These are phyloP conservation scores for Notarius quadriscutis DNA, from an alignment of 2,113 vertebrate genomes.

Conservation along the genomic window DNA sequence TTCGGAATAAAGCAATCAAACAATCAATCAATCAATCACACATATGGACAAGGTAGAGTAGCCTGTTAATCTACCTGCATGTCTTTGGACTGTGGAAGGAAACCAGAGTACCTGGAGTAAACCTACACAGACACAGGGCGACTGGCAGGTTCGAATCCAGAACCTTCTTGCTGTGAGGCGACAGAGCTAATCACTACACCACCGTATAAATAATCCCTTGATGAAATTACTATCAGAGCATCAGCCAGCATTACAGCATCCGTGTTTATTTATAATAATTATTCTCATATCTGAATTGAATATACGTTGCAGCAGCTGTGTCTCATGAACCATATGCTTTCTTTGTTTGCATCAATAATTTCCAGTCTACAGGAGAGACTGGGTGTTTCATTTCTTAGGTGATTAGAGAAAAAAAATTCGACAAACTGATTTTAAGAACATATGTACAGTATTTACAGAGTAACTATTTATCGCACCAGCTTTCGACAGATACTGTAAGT, in stretches of 20 bases:
- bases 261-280: background rate
- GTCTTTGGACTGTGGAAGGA: no score
- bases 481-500: background rate
- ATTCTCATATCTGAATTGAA: background rate
- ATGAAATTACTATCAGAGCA: background rate
- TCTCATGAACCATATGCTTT: conserved; percentile 14
- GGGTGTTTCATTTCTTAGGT: background rate
- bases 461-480: background rate
- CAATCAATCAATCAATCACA: no score
- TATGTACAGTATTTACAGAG: background rate
- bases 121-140: no score
- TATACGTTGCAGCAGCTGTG: background rate
- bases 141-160: no score
- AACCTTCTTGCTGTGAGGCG: no score
- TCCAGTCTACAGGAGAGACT: background rate
- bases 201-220: background rate
- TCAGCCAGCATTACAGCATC: background rate
- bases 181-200: no score
- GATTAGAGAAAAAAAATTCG: conserved; percentile 60
- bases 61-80: no score
- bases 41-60: no score
- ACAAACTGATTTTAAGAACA: conserved; percentile 50
- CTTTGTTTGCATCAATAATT: conserved; percentile 24
- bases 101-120: no score
- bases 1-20: no score